Evolutionary conservation across 2,888 invertebrate genomes (phyloP), one percentile per base, ranked within the genome.

Genomic region (Cremastinae sp.): DNA sequence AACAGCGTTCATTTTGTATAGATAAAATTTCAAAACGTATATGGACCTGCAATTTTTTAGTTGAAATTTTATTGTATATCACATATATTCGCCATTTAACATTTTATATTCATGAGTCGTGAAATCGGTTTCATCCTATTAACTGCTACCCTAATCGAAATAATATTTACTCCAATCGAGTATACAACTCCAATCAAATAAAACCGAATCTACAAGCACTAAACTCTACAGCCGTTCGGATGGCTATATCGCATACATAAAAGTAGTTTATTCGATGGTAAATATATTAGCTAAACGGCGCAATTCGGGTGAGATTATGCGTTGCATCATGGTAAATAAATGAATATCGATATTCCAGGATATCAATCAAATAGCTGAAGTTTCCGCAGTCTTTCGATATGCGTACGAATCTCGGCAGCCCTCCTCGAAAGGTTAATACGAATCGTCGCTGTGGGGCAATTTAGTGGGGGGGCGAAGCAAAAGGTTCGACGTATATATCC

Each of bases 371-470:
- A 20, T 38, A 54, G 61, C 54, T 43, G 61, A 49, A 69, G 54
- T 78, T 65, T 61, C 34, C 45, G 16, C 43, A 70, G 74, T 58
- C 68, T 74, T 74, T 72, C 65, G 77, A 70, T 73, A 73, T 59
- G 69, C 69, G 43, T 53, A 69, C 61, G 69, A 76, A 59, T 54
- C 49, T 41, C 38, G 56, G 66, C 58, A 34, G 43, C 38, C 20
- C 65, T 65, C 16, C 56, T 64, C 53, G 47, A 61, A 73, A 49
- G 54, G 58, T 62, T 62, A 53, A 53, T 54, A 59, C 47, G 34
- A 49, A 41, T 76, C 69, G 59, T 70, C 18, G 54, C 22, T 58
- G 22, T 18, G 62, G 69, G 74, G 61, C 64, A 34, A 58, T 70
- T 71, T 58, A 47, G 34, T 43, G 43, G 51, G 70, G 53, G 28